Evolutionary conservation across 2,113 vertebrate species (phyloP).

Genomic region (Melanocharis versteri): DNA sequence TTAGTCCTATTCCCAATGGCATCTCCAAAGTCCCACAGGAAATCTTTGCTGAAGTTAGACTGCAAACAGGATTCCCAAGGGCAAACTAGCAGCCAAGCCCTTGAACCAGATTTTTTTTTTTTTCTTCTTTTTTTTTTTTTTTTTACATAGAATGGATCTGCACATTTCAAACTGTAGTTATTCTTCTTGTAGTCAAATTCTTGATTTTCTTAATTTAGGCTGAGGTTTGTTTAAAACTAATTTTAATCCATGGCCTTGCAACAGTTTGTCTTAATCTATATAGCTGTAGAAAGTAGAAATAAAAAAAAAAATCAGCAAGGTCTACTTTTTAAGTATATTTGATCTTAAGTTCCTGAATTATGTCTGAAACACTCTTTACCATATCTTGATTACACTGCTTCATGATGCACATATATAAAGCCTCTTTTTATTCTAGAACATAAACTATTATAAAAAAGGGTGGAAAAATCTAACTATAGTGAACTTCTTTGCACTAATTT

Average conservation of each 20-base stretch:
- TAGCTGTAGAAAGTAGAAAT: not conserved
- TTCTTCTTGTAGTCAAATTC: not conserved
- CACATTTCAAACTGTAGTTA: not conserved
- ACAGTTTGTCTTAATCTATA: not conserved
- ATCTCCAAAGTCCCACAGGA: not conserved
- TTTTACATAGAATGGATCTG: not conserved
- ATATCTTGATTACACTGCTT: not conserved
- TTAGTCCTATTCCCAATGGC: not conserved
- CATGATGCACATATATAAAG: not conserved
- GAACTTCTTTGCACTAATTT: not conserved
- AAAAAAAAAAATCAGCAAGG: not conserved
- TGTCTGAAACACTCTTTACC: not conserved
- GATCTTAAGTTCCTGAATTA: not conserved
- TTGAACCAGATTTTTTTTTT: not conserved
- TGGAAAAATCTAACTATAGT: not conserved
- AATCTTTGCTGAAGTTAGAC: not conserved
- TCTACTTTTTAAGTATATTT: not conserved
- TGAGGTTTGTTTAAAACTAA: not conserved
- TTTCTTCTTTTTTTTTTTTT: no score
- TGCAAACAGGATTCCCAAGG: not conserved
- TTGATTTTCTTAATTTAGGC: not conserved
- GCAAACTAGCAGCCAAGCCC: not conserved
- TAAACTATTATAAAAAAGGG: not conserved
- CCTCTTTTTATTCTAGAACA: not conserved
- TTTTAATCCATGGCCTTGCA: not conserved